Evolutionary conservation across 2,888 invertebrate genomes (phyloP), one percentile per base, ranked within the genome.

Genomic region (Agonopterix subpropinquella): DNA sequence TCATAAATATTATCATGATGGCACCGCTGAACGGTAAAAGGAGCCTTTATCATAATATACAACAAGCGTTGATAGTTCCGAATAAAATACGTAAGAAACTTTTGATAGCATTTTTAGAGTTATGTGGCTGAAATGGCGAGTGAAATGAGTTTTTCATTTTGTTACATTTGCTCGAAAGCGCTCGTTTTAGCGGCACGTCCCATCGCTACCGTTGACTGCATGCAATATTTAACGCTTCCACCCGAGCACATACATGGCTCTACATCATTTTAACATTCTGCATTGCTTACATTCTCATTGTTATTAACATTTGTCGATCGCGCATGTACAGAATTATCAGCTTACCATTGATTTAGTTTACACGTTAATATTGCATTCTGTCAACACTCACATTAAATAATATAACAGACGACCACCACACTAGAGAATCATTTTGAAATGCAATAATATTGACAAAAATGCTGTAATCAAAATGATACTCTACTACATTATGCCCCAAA

Each of bases 301-400:
- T 73, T 64, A 71, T 67, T 71, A 73, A 74, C 70, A 75, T 74
- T 11, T 67, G 56, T 70, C 61, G 62, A 67, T 62, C 71, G 76
- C 73, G 81, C 82, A 84, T 82, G 81, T 73, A 62, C 62, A 64
- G 64, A 64, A 58, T 49, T 60, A 67, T 65, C 65, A 68, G 73
- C 79, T 82, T 77, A 70, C 64, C 65, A 50, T 64, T 58, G 56
- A 68, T 51, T 55, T 51, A 51, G 45, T 64, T 60, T 65, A 65
- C 82, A 81, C 77, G 79, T 85, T 81, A 88, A 88, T 86, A 88
- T 88, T 88, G 88, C 88, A 88, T 88, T 75, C 86, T 70, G 88
- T 88, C 88, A 81, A 82, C 69, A 78, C 78, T 77, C 74, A 84
- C 77, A 73, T 66, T 56, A 28, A 28, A 4, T 28, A 28, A 18